phyloP scores from a whole-genome alignment of 1,140 invertebrate genomes.

The Aphelinus certus region DNA sequence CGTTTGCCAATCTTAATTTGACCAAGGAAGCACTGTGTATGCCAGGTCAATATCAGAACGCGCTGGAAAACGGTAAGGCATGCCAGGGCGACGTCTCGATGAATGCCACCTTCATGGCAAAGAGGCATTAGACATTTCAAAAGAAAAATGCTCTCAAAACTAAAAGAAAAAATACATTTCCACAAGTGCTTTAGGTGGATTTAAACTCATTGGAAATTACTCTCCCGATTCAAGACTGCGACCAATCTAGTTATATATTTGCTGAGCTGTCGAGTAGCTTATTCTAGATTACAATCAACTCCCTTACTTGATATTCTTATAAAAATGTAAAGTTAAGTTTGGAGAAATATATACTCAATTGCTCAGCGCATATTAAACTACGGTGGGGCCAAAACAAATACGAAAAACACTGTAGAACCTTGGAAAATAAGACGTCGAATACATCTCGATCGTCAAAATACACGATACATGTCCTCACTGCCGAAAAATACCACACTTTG shows the following conservation, averaged over 20 bases:
- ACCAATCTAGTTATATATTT: conserved; percentile 53
- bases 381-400: conserved; percentile 57
- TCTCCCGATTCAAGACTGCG: conserved; percentile 60
- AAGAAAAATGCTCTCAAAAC: conserved; percentile 5
- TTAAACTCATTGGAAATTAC: conserved; percentile 33
- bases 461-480: conserved; percentile 59
- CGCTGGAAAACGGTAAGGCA: conserved; percentile 49
- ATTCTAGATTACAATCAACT: not conserved
- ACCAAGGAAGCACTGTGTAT: conserved; percentile 50
- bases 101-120: not conserved
- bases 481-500: conserved; percentile 57
- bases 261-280: conserved; percentile 46
- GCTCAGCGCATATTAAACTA: conserved; percentile 52
- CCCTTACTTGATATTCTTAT: not conserved
- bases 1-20: conserved; percentile 48
- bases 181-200: conserved; percentile 32
- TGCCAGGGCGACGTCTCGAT: conserved; percentile 54
- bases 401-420: conserved; percentile 42
- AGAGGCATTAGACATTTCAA: conserved; percentile 8
- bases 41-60: conserved; percentile 55
- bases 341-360: conserved; percentile 40
- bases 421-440: conserved; percentile 23
- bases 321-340: too few species aligned
- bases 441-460: conserved; percentile 45
- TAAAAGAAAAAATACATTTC: conserved; percentile 25